Evolutionary conservation across 2,797 vertebrate genomes (phyloP), one percentile per base, ranked within the genome.

Genomic region (Typhlichthys eigenmanni): DNA sequence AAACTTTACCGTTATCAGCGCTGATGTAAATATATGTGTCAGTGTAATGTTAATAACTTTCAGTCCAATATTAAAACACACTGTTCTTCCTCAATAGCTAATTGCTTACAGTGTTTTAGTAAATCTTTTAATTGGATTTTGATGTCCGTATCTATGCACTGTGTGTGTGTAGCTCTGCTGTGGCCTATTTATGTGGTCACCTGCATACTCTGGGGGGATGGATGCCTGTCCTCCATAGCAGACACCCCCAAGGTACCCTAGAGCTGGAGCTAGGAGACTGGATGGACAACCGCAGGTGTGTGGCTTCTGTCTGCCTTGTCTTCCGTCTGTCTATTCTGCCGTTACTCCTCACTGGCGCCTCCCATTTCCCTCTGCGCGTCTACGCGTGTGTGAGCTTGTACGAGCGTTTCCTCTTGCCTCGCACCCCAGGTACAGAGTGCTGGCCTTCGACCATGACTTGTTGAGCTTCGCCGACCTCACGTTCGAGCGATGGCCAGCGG

Each of bases 211-310:
- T 98, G 43, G 95, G 95, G 17, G 97, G 96, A 49, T 78, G 98
- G 66, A 95, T 96, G 93, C 97, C 97, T 34, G 88, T 92, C 60
- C 90, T 99, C 58, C 95, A 99, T 77, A 95, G 94, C 77, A 92
- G 94, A 19, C 96, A 99, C 71, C 82, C 61, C 14, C 86, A 92
- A 0, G 96, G 98, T 58, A 95, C 96, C 19, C 87, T 99, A 85
- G 98, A 99, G 87, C 91, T 99, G 16, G 98, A 99, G 86, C 5
- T 99, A 63, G 98, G 94, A 49, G 98, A 99, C 87, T 99, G 97
- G 98, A 99, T 95, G 95, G 89, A 94, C 59, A 97, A 95, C 7
- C 95, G 98, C 81, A 96, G 90, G 90, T 88, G 13, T 1, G 47
- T 50, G 1, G 10, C 0, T 6, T 29, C 7, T 1, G 2, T 11